Evolutionary conservation across 2,888 invertebrate genomes (phyloP).

Genomic region (Aspidiotus rigidus): DNA sequence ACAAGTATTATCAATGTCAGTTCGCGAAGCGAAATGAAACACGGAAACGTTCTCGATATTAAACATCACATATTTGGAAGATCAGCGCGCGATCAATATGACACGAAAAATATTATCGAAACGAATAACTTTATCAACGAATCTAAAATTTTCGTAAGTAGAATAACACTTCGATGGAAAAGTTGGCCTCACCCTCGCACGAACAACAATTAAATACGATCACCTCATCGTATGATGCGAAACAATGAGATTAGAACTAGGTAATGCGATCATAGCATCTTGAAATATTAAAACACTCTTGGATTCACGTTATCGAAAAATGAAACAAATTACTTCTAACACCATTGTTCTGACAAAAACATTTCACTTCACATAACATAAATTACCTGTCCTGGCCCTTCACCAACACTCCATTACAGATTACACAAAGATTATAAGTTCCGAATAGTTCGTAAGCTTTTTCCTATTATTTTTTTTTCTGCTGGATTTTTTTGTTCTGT

Average conservation of each 20-base stretch:
- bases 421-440: slow-evolving; percentile 10
- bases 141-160: no score
- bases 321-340: not conserved
- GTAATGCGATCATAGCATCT: no score
- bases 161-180: not conserved
- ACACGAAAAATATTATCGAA: no score
- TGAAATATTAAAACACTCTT: no score
- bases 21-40: not conserved
- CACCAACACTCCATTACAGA: slow-evolving; percentile 26
- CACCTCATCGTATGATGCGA: not conserved
- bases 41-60: not conserved
- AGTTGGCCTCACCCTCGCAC: not conserved
- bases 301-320: not conserved
- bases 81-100: no score
- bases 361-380: slow-evolving; percentile 27
- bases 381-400: slow-evolving; percentile 23
- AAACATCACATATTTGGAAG: not conserved
- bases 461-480: not conserved
- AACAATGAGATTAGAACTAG: not conserved
- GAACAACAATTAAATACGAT: not conserved
- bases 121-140: no score
- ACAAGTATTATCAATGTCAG: not conserved
- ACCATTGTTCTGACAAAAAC: slow-evolving; percentile 21
- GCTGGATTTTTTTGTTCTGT: not conserved
- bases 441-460: not conserved